Evolutionary conservation across 2,888 invertebrate species (phyloP).

Genomic region (Tetanocera ferruginea): DNA sequence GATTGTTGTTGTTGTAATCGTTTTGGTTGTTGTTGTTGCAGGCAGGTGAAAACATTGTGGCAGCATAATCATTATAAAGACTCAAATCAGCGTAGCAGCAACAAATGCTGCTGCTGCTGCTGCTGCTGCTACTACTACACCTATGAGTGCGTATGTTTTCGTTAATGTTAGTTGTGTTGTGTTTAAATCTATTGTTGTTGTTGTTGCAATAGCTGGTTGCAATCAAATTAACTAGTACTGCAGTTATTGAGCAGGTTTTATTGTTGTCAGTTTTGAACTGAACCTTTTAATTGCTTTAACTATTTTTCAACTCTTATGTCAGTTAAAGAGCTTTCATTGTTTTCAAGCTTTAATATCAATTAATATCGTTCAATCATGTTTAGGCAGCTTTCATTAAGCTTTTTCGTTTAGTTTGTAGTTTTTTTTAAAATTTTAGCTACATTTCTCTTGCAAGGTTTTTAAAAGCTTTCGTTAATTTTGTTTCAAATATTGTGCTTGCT

Average conservation of each 20-base stretch:
- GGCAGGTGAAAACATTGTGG: conserved; percentile 63
- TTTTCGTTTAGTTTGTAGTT: too few species aligned
- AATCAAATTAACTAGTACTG: neutral
- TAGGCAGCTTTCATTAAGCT: too few species aligned
- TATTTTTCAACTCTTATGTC: neutral
- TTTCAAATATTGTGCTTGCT: conserved; percentile 21
- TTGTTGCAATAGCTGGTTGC: conserved; percentile 4
- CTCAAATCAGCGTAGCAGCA: conserved; percentile 48
- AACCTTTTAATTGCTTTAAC: neutral
- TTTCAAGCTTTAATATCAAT: conserved; percentile 14
- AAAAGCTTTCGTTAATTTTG: conserved; percentile 26
- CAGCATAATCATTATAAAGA: conserved; percentile 69
- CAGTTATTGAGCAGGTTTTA: neutral
- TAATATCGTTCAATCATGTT: too few species aligned
- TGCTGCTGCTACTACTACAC: conserved; percentile 52
- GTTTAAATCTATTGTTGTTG: conserved; percentile 34
- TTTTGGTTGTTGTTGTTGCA: conserved; percentile 53
- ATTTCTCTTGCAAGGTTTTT: too few species aligned
- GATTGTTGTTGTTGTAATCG: conserved; percentile 45
- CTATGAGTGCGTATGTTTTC: neutral
- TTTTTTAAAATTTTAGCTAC: too few species aligned
- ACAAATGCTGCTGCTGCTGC: conserved; percentile 47
- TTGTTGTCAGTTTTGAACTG: neutral
- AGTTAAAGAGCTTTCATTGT: conserved; percentile 24
- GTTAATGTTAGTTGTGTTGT: conserved; percentile 26